Base-by-base conservation (phyloP, 2,797 vertebrate genomes). In the Lepus oiostolus region DNA sequence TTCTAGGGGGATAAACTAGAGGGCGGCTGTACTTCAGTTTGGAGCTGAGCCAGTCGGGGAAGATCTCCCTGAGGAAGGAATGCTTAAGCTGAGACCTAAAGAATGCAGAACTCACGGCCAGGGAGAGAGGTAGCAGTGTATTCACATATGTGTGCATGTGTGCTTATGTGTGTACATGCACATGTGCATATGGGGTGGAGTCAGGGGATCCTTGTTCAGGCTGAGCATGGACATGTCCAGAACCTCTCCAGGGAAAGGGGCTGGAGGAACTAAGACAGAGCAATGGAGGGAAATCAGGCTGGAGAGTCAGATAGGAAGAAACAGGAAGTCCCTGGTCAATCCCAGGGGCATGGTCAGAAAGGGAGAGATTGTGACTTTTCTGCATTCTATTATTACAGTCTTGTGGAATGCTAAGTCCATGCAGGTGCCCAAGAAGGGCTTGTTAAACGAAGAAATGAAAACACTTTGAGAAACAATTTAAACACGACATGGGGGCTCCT, bases 381-480 rank as follows among this genome's bases (percentile, higher is more conserved):
- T 81, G 70, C 13, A 92, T 95, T 90, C 13, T 85, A n/a, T 70
- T 32, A 14, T 68, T 22, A 38, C 32, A 70, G 30, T 42, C 50
- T 50, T 10, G 2, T 82, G 68, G 90, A 86, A 14, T 26, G 12
- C 24, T 35, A 71, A 38, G 14, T 50, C 16, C 35, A 60, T 21
- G 87, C 50, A 63, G 80, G 75, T 80, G 58, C 75, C 86, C 63
- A 26, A 32, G 84, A 76, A 76, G 32, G 28, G 4, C 74, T 93
- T 91, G 84, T 3, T 84, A 62, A 89, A 68, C 32, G 86, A 88
- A 92, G 24, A 79, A 85, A 54, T 50, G 28, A 70, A 94, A 97
- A 47, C 62, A 52, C 42, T 65, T 85, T 85, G 60, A 52, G 58
- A 91, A 72, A 62, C 52, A 58, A 60, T 71, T 65, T 81, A 89